Percentiles rank a stretch among this genome's conserved stretches.
These are phyloP conservation scores for Ennomos erosarius DNA, from an alignment of 2,888 invertebrate genomes.

Conservation along the genomic window DNA sequence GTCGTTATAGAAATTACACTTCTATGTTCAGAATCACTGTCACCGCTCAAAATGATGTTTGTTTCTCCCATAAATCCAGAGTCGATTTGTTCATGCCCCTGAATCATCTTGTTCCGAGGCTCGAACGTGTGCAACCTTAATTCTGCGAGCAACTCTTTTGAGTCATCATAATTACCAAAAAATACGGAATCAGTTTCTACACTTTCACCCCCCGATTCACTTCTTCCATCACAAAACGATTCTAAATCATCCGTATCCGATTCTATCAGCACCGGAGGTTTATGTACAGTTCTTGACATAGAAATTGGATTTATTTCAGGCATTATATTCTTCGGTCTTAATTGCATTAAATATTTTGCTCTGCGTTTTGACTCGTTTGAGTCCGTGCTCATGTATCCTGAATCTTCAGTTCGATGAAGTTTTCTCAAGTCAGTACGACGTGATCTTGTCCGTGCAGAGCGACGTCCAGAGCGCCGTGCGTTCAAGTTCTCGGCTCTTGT, in stretches of 20 bases:
- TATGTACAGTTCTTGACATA: slow-evolving; percentile 51
- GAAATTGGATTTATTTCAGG: slow-evolving; percentile 55
- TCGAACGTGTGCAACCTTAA: slow-evolving; percentile 65
- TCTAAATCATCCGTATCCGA: slow-evolving; percentile 91
- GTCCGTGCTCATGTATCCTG: slow-evolving; percentile 94
- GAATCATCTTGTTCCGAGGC: slow-evolving; percentile 52
- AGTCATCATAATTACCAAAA: slow-evolving; percentile 88
- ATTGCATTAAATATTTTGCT: slow-evolving; percentile 76
- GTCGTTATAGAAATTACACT: slow-evolving; percentile 80
- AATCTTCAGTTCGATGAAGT: slow-evolving; percentile 87
- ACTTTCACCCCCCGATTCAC: slow-evolving; percentile 95
- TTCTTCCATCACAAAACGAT: slow-evolving; percentile 91
- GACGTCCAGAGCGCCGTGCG: slow-evolving; percentile 70
- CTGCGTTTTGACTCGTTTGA: slow-evolving; percentile 87
- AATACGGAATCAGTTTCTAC: slow-evolving; percentile 95
- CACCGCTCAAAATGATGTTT: slow-evolving; percentile 78
- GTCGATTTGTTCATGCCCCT: slow-evolving; percentile 72
- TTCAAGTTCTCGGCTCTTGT: slow-evolving; percentile 67
- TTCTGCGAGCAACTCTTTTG: slow-evolving; percentile 73
- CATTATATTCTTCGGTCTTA: slow-evolving; percentile 63
- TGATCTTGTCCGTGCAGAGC: slow-evolving; percentile 72
- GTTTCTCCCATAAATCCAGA: slow-evolving; percentile 79
- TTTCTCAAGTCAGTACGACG: slow-evolving; percentile 73
- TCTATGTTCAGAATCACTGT: slow-evolving; percentile 79
- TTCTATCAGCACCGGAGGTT: slow-evolving; percentile 67